Percentiles rank a stretch among this genome's conserved stretches.
Conservation (phyloP, 2,797 vertebrate genomes). For the Acropternis orthonyx region DNA sequence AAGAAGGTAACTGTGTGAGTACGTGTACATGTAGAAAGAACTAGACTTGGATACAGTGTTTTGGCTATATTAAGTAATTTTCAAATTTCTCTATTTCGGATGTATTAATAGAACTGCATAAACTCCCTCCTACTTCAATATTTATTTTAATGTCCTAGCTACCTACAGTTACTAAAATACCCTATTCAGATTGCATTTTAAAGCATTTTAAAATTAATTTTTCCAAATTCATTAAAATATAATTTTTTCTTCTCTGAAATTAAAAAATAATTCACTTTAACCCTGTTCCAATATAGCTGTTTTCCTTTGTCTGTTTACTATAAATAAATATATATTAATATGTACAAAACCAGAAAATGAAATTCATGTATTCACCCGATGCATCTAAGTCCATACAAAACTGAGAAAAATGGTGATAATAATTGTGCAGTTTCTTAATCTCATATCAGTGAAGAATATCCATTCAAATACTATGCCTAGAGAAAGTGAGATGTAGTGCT, state of each 20-base stretch:
- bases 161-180: not conserved
- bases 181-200: not conserved
- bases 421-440: not conserved
- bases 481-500: not conserved
- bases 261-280: not conserved
- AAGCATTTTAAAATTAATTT: not conserved
- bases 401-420: not conserved
- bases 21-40: not conserved
- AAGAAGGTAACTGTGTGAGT: not conserved
- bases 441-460: not conserved
- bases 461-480: not conserved
- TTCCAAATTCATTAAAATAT: not conserved
- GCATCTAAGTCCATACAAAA: not conserved
- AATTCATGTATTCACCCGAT: not conserved
- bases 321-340: not conserved
- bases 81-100: not conserved
- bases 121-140: not conserved
- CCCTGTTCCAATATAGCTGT: not conserved
- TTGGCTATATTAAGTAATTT: not conserved
- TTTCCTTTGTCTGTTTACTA: not conserved
- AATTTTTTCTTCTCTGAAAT: not conserved
- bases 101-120: not conserved
- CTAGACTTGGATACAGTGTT: not conserved
- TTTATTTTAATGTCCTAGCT: not conserved
- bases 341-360: not conserved